Base-by-base conservation (phyloP, 2,797 vertebrate species). In the Anolis apletophallus region DNA sequence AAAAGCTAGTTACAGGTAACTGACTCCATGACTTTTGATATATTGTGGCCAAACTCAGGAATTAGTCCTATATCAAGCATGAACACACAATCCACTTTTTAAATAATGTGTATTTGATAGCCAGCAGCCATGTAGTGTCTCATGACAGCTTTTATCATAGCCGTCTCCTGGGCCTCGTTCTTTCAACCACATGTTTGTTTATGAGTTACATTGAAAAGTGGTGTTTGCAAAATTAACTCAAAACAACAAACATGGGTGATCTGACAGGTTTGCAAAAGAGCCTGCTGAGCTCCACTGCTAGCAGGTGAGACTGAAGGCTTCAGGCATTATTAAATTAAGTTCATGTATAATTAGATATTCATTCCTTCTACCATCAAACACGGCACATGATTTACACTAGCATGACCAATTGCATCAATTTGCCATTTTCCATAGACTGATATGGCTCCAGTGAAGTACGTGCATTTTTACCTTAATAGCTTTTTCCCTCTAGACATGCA, bases 271-370 rank as follows among this genome's bases (percentile, higher is more conserved):
- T 74, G 87, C 90, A 12, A 73, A n/a, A 29, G 5, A 77, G 76
- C 12, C 80, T 71, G 86, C 67, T 57, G 0, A 19, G 61, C 80
- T 88, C 36, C 73, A 90, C 14, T 69, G 54, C 71, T 90, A 87
- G 83, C 91, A 92, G 50, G 84, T 26, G 81, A 91, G 68, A 85
- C 68, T 94, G 94, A 94, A 94, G 84, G 89, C 83, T 88, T 87
- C 75, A 78, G 90, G 76, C 90, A 82, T 88, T 90, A 93, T 91
- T 90, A 92, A 78, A 90, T 90, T 91, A 94, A 88, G 90, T 90
- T 93, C 90, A 93, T 90, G 82, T 74, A 89, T 94, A 95, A 96
- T 95, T 94, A 95, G 82, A 85, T 94, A 95, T 92, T 90, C 93
- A 95, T 95, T 91, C 19, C 75, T 89, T 81, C 85, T 76, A 81